A percentile compares a stretch with the other conserved stretches of the same genome.
Conservation (phyloP, 1,140 invertebrate species). For the Aradophagus sp. region DNA sequence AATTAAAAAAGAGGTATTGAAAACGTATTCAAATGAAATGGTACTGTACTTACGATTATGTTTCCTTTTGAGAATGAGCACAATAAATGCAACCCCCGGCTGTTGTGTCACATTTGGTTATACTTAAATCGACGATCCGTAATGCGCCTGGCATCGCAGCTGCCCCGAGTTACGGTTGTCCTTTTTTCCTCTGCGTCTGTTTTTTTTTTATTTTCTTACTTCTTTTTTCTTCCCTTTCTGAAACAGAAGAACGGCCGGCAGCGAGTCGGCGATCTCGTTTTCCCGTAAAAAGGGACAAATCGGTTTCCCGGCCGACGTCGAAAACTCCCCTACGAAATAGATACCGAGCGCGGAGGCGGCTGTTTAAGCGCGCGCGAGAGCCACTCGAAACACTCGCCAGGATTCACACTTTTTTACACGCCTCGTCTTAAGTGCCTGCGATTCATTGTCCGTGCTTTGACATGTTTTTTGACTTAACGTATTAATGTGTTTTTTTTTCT, state of each 20-base stretch:
- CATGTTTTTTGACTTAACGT: conserved; percentile 25
- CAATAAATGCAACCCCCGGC: conserved; percentile 27
- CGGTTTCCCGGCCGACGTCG: conserved; percentile 40
- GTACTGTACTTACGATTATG: conserved; percentile 25
- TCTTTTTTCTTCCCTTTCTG: no score
- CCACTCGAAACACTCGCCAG: conserved; percentile 22
- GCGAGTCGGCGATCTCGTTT: conserved; percentile 44
- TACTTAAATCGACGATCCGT: conserved; percentile 34
- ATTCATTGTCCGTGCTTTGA: conserved; percentile 34
- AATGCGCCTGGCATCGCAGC: conserved; percentile 38
- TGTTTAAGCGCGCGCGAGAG: conserved; percentile 2
- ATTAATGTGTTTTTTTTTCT: conserved; percentile 12
- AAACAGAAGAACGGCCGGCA: conserved; percentile 52
- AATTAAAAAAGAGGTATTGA: conserved; percentile 34
- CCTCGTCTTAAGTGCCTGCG: conserved; percentile 32
- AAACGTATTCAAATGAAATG: conserved; percentile 38
- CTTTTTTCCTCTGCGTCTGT: conserved; percentile 20
- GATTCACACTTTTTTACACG: conserved; percentile 51
- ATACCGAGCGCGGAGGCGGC: conserved; percentile 1
- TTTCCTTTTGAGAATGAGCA: conserved; percentile 22
- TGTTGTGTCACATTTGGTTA: conserved; percentile 48
- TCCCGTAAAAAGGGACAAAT: conserved; percentile 53
- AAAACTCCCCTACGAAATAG: conserved; percentile 38
- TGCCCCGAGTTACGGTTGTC: conserved; percentile 46
- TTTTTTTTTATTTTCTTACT: conserved; percentile 37